phyloP scores from a whole-genome alignment of 2,888 invertebrate genomes.

The Dioctria rufipes region DNA sequence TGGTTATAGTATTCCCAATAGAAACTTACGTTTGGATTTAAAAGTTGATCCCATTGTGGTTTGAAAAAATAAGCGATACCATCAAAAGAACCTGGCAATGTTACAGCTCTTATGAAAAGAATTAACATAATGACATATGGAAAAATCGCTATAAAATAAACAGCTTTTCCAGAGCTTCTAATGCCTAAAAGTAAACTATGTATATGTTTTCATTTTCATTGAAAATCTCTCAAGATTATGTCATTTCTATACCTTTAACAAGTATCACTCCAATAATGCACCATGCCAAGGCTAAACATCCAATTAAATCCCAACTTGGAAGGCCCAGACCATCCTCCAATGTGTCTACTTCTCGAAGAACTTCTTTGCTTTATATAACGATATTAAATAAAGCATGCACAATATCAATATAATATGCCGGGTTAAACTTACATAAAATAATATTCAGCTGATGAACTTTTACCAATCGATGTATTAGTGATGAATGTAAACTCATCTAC shows the following conservation, averaged over 20 bases:
- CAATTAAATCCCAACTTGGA: conserved; percentile 73
- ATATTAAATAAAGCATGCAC: background rate
- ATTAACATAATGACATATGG: conserved; percentile 77
- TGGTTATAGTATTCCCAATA: background rate
- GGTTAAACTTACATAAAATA: conserved; percentile 69
- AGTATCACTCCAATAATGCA: conserved; percentile 73
- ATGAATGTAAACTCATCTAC: background rate
- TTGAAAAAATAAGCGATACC: conserved; percentile 78
- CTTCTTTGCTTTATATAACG: conserved; percentile 69
- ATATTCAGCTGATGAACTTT: conserved; percentile 69
- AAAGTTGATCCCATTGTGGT: conserved; percentile 75
- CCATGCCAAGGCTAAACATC: conserved; percentile 75
- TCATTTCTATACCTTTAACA: conserved; percentile 69
- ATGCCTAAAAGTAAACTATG: conserved; percentile 67
- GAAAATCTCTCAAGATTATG: too few relatives aligned
- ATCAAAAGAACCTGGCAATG: conserved; percentile 75
- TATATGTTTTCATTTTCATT: too few relatives aligned
- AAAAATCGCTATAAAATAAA: conserved; percentile 81
- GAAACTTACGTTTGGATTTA: conserved; percentile 65
- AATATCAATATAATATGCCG: background rate
- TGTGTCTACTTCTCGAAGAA: conserved; percentile 72
- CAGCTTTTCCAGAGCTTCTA: conserved; percentile 76
- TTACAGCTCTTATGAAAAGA: conserved; percentile 75
- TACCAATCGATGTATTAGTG: conserved; percentile 15
- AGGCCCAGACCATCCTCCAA: conserved; percentile 73